phyloP scores from a whole-genome alignment of 2,113 vertebrate species.

The Prochilodus magdalenae region DNA sequence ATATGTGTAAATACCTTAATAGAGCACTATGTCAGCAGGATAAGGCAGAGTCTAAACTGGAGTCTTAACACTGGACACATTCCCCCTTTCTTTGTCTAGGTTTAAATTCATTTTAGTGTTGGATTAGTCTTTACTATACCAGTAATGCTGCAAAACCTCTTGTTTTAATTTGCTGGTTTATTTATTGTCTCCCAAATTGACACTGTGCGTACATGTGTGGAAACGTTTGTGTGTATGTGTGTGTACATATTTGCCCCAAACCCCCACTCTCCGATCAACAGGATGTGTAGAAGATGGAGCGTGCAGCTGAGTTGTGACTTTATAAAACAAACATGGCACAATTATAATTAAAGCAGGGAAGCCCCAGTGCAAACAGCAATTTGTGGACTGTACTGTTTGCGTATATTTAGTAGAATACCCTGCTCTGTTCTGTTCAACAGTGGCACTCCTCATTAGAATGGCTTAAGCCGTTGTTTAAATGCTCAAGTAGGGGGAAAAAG shows the following conservation, averaged over 20 bases:
- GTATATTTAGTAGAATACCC: background rate
- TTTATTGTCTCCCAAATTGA: constrained; percentile 52
- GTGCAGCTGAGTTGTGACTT: background rate
- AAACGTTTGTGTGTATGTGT: background rate
- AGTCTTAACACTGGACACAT: constrained; percentile 64
- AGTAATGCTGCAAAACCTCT: constrained; percentile 46
- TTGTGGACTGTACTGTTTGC: background rate
- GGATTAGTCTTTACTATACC: constrained; percentile 12
- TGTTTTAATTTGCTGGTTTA: constrained; percentile 40
- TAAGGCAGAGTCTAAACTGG: background rate
- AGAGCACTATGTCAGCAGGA: constrained; percentile 37
- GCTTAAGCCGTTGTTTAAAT: background rate
- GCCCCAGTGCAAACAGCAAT: background rate
- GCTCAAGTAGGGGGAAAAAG: background rate
- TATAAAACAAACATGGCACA: background rate
- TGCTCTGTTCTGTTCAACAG: background rate
- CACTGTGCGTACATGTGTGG: constrained; percentile 21
- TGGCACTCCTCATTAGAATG: background rate
- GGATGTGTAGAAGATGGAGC: background rate
- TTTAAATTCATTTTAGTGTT: constrained; percentile 16
- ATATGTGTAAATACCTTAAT: constrained; percentile 10
- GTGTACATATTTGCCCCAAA: background rate
- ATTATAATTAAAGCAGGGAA: background rate
- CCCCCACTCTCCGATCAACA: too few relatives aligned
- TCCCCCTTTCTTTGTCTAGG: background rate